A percentile compares a stretch with the other conserved stretches of the same genome.
Evolutionary conservation across 2,797 vertebrate genomes (phyloP).

Genomic region (Pipistrellus nathusii): DNA sequence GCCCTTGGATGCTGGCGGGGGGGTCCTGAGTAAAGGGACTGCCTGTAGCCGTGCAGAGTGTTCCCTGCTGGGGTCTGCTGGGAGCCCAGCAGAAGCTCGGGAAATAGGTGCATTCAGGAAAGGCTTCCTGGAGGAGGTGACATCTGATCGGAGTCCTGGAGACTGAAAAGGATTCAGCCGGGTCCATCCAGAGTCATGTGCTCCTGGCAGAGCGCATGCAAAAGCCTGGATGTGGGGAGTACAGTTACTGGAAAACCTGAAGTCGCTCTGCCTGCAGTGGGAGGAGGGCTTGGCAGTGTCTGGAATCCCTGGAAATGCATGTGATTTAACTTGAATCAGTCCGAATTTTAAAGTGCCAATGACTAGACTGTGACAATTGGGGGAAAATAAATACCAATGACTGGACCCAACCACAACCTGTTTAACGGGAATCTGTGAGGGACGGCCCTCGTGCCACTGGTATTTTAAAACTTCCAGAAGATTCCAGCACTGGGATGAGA

Average conservation of each 20-base stretch:
- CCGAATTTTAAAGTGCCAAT: not conserved
- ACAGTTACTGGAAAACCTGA: not conserved
- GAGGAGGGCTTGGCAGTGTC: not conserved
- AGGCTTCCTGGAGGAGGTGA: conserved; percentile 11
- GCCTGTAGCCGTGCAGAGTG: accelerated
- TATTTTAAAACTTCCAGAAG: not conserved
- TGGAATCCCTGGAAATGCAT: not conserved
- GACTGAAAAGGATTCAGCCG: not conserved
- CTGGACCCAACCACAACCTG: not conserved
- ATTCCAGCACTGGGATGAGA: not conserved
- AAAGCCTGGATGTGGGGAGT: not conserved
- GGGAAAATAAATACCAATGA: accelerated
- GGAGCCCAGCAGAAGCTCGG: not conserved
- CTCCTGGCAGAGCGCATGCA: not conserved
- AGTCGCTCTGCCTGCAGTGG: too few relatives aligned
- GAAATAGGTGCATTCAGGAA: not conserved
- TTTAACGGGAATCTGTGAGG: not conserved
- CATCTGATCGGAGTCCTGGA: not conserved
- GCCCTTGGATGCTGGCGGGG: not conserved
- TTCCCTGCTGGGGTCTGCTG: not conserved
- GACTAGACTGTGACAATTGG: not conserved
- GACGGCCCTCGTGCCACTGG: not conserved
- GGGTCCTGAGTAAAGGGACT: not conserved
- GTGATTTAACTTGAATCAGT: not conserved
- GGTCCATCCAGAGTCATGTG: not conserved